phyloP scores from a whole-genome alignment of 2,113 vertebrate genomes.

The Lophura nycthemera region DNA sequence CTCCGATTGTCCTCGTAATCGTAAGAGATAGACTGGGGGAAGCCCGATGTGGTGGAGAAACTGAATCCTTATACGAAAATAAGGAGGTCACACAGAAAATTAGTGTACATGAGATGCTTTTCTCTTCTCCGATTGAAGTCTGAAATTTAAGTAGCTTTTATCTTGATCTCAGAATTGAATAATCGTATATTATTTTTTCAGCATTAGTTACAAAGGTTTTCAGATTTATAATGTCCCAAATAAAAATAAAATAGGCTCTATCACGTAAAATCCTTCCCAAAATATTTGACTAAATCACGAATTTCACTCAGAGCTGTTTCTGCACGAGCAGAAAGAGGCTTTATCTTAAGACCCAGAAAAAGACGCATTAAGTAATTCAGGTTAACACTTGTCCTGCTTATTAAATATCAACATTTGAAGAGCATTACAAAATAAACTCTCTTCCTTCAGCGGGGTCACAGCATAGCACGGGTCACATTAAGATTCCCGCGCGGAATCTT shows the following conservation, averaged over 20 bases:
- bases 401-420: slow-evolving; percentile 31
- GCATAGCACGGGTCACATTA: background rate
- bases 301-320: background rate
- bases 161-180: slow-evolving; percentile 68
- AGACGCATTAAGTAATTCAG: slow-evolving; percentile 1
- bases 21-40: background rate
- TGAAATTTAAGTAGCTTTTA: slow-evolving; percentile 59
- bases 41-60: background rate
- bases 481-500: background rate
- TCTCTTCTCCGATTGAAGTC: background rate
- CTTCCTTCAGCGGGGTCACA: background rate
- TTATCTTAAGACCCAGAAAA: slow-evolving; percentile 6
- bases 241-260: background rate
- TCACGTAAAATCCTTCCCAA: background rate
- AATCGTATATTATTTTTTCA: slow-evolving; percentile 53
- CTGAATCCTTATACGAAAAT: background rate
- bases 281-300: slow-evolving; percentile 6
- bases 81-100: slow-evolving; percentile 11
- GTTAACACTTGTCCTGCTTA: background rate
- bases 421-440: slow-evolving; percentile 2
- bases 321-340: background rate
- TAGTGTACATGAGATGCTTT: slow-evolving; percentile 27
- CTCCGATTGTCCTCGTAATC: background rate
- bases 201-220: slow-evolving; percentile 34
- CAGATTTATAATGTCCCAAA: background rate